phyloP scores from a whole-genome alignment of 2,797 vertebrate species.

The Melanotaenia maccullochi region DNA sequence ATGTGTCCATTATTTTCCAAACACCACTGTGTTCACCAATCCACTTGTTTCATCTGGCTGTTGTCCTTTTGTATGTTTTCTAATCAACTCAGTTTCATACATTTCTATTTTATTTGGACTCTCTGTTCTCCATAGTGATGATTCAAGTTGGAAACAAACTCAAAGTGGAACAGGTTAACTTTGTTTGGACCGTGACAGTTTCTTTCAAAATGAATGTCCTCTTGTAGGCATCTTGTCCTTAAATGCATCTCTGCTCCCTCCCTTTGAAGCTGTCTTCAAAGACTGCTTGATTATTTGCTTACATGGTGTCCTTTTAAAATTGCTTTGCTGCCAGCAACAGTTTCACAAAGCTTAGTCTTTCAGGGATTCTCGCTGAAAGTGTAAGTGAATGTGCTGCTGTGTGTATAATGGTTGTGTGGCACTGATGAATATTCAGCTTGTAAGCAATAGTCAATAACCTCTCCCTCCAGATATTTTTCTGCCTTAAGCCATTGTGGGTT shows the following conservation, averaged over 20 bases:
- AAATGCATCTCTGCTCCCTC: conserved; percentile 53
- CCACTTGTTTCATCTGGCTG: background rate
- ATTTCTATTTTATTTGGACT: conserved; percentile 22
- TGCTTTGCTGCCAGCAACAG: conserved; percentile 49
- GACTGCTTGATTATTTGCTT: conserved; percentile 61
- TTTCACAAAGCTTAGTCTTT: conserved; percentile 46
- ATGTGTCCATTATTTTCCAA: no score
- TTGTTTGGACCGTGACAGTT: conserved; percentile 49
- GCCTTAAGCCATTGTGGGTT: conserved; percentile 26
- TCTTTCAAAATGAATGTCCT: conserved; percentile 41
- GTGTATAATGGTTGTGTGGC: conserved; percentile 27
- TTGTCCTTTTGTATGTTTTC: background rate
- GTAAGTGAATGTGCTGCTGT: conserved; percentile 8
- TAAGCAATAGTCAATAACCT: conserved; percentile 51
- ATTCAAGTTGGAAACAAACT: conserved; percentile 22
- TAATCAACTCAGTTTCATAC: conserved; percentile 28
- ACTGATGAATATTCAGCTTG: conserved; percentile 65
- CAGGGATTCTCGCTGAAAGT: conserved; percentile 34
- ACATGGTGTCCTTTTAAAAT: conserved; percentile 55
- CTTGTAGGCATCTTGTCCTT: conserved; percentile 43
- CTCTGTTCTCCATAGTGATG: conserved; percentile 5
- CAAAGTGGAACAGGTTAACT: conserved; percentile 35
- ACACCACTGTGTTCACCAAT: no score
- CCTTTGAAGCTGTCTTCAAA: conserved; percentile 74
- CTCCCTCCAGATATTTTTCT: conserved; percentile 43